A percentile compares a stretch with the other conserved stretches of the same genome.
phyloP scores from a whole-genome alignment of 2,888 invertebrate species.

The Pristionchus arcanus region DNA sequence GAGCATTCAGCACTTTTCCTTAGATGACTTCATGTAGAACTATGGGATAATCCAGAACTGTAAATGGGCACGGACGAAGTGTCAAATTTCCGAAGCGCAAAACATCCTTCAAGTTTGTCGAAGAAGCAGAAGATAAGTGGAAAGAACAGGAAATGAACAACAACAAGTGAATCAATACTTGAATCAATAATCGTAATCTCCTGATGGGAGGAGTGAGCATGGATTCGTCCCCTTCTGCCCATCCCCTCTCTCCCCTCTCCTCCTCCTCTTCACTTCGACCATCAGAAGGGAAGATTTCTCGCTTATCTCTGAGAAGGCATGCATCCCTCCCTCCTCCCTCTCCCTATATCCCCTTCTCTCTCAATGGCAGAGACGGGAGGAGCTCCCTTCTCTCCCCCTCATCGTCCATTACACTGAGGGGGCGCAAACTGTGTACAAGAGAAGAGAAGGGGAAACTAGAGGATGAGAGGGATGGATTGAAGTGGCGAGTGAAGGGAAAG shows the following conservation, averaged over 20 bases:
- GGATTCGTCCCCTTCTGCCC: neutral
- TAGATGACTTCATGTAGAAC: neutral
- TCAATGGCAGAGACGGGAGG: neutral
- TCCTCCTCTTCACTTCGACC: constrained; percentile 25
- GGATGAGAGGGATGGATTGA: constrained; percentile 37
- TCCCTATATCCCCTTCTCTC: constrained; percentile 23
- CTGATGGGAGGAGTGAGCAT: neutral
- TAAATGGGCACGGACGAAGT: neutral
- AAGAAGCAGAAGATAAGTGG: neutral
- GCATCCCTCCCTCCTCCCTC: neutral
- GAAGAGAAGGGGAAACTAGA: constrained; percentile 13
- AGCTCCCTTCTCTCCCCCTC: neutral
- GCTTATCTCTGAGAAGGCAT: constrained; percentile 38
- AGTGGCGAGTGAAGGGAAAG: constrained; percentile 16
- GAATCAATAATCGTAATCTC: neutral
- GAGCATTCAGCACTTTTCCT: neutral
- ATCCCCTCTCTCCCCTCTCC: neutral
- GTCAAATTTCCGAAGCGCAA: neutral
- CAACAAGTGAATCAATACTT: neutral
- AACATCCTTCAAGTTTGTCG: neutral
- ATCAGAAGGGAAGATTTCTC: constrained; percentile 25
- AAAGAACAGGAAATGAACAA: neutral
- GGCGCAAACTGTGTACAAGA: constrained; percentile 47
- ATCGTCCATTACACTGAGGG: constrained; percentile 43
- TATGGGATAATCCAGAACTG: neutral